Percentiles rank a stretch among this genome's conserved stretches.
phyloP scores from a whole-genome alignment of 2,797 vertebrate species.

The Oreonectes daqikongensis region DNA sequence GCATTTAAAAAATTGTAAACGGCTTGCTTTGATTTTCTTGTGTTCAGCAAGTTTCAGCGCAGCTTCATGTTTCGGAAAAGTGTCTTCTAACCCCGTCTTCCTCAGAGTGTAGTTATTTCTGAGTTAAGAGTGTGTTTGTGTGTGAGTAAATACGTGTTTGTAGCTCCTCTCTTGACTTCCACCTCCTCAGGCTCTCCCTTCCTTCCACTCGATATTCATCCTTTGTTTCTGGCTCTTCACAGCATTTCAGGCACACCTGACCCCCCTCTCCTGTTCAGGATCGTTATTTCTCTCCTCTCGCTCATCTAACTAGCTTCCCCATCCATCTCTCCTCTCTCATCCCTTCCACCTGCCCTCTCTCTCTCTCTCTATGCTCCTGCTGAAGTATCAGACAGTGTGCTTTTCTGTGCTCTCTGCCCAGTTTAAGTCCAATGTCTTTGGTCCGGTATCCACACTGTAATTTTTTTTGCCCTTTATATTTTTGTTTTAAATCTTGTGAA shows the following conservation, averaged over 20 bases:
- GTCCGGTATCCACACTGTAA: slow-evolving; percentile 19
- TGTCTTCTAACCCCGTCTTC: slow-evolving; percentile 30
- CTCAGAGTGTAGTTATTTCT: slow-evolving; percentile 29
- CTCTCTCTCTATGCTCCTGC: slow-evolving; percentile 5
- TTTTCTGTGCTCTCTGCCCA: slow-evolving; percentile 20
- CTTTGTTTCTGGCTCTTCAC: slow-evolving; percentile 37
- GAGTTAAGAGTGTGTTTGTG: slow-evolving; percentile 35
- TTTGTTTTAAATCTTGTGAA: slow-evolving; percentile 9
- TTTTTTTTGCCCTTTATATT: slow-evolving; percentile 12
- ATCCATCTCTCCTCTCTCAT: slow-evolving; percentile 64
- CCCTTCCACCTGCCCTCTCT: slow-evolving; percentile 50
- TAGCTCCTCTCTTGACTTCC: slow-evolving; percentile 36
- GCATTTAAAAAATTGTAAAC: neutral
- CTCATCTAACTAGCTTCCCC: slow-evolving; percentile 60
- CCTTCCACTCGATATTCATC: slow-evolving; percentile 43
- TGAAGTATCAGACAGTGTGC: slow-evolving; percentile 23
- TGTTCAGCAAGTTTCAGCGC: neutral
- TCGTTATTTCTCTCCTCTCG: slow-evolving; percentile 68
- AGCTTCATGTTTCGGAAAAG: slow-evolving; percentile 9
- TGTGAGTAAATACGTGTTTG: slow-evolving; percentile 28
- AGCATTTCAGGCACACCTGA: slow-evolving; percentile 31
- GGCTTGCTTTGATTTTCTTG: neutral
- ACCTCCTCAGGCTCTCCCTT: slow-evolving; percentile 41
- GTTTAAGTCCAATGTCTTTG: slow-evolving; percentile 10
- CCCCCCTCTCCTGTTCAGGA: slow-evolving; percentile 34